Evolutionary conservation across 2,888 invertebrate genomes (phyloP).

Genomic region (Agrotis clavis): DNA sequence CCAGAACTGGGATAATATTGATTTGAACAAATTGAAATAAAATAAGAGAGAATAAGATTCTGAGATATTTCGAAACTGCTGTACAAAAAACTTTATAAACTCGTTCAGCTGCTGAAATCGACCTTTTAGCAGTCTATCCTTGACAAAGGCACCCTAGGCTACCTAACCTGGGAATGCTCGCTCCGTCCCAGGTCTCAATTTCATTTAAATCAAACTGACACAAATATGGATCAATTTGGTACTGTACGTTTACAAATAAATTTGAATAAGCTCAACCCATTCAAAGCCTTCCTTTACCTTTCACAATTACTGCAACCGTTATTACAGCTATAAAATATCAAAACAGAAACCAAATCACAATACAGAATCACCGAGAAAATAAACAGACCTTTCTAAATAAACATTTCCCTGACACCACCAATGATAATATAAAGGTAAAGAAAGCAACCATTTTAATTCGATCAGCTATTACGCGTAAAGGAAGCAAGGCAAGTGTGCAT

Average conservation of each 20-base stretch:
- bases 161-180: too few species aligned
- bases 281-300: neutral
- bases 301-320: neutral
- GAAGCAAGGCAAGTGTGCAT: conserved; percentile 59
- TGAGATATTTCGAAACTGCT: too few species aligned
- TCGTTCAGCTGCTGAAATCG: too few species aligned
- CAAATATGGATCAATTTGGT: neutral
- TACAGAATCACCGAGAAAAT: conserved; percentile 45
- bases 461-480: conserved; percentile 63
- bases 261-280: neutral
- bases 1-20: too few species aligned
- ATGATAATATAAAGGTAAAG: conserved; percentile 64
- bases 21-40: too few species aligned
- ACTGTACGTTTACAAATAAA: neutral
- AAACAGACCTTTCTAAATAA: conserved; percentile 54
- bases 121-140: too few species aligned
- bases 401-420: conserved; percentile 59
- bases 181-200: too few species aligned
- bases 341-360: conserved; percentile 20
- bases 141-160: too few species aligned
- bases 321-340: neutral
- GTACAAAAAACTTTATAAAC: too few species aligned
- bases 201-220: too few species aligned
- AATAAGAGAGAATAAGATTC: too few species aligned
- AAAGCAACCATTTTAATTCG: conserved; percentile 68